Evolutionary conservation across 1,140 invertebrate species (phyloP), one percentile per base, ranked within the genome.

Genomic region (Agrypnia vestita): DNA sequence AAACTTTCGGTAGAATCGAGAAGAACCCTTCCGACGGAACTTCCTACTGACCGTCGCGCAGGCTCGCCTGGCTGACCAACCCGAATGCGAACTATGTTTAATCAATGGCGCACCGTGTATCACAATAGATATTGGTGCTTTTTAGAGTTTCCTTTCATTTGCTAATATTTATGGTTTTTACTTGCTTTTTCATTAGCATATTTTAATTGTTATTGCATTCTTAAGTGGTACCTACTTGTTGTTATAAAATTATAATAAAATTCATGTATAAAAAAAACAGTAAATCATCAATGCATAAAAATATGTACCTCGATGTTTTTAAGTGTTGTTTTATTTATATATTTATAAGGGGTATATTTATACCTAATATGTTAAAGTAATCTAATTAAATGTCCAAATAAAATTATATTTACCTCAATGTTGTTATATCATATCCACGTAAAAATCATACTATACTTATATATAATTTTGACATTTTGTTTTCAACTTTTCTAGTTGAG

Each of bases 241-340:
- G 15, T 47, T 71, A 21, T 51, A 51, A 71, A 21, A 21, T 49
- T 51, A 49, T 21, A 11, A 71, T 49, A 12, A 53, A 71, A 53
- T 49, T 9, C 4, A 71, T 35, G 21, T 19, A 21, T n/a, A 71
- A 71, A 71, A 51, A 71, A 19, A 9, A 71, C 43, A 69, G n/a
- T n/a, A 46, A 47, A 47, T 46, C 7, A 62, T 43, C 25, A 69
- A 47, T 71, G 15, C 25, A 4, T 71, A 62, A 56, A 75, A 59
- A 75, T 19, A 75, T 75, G 44, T 75, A 59, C 35, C 53, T 75
- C 25, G 53, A 59, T 75, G 56, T 62, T 47, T 74, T 59, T 75
- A 75, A 59, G 56, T 75, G 56, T 75, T 59, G 73, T 62, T 75
- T 56, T 44, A 43, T 75, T 75, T 75, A 69, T 69, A 71, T 51